These are phyloP conservation scores for Melanotaenia maccullochi DNA, from an alignment of 2,797 vertebrate genomes.

Conservation along the genomic window DNA sequence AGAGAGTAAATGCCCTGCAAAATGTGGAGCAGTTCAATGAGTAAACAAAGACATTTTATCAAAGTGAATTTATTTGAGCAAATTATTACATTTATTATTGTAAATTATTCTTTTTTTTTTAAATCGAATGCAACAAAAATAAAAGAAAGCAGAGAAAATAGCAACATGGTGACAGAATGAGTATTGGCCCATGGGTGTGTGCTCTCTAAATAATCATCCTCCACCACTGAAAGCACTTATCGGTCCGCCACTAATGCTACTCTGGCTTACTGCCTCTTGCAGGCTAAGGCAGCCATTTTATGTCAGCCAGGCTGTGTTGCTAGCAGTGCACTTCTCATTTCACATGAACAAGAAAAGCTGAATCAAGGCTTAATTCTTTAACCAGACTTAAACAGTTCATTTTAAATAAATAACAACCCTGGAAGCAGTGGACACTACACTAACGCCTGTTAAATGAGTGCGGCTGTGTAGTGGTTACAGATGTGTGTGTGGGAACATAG, in stretches of 20 bases:
- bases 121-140: neutral
- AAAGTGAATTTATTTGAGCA: neutral
- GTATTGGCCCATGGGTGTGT: neutral
- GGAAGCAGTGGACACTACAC: neutral
- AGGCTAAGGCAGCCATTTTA: constrained; percentile 77
- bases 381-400: neutral
- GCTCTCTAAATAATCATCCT: neutral
- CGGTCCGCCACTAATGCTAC: constrained; percentile 24
- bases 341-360: constrained; percentile 26
- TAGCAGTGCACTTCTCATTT: constrained; percentile 40
- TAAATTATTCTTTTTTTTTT: neutral
- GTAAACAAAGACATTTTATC: neutral
- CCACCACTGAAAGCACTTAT: constrained; percentile 2
- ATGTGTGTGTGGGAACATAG: neutral
- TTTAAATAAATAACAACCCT: neutral
- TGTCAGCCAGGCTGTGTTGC: constrained; percentile 56
- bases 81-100: neutral
- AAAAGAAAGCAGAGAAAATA: neutral
- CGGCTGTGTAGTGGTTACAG: neutral
- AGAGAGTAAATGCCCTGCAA: neutral
- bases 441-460: neutral
- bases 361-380: constrained; percentile 3
- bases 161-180: neutral
- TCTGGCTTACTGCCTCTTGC: constrained; percentile 62
- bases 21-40: neutral